Conservation (phyloP, 2,113 vertebrate species). For the Ageneiosus marmoratus region DNA sequence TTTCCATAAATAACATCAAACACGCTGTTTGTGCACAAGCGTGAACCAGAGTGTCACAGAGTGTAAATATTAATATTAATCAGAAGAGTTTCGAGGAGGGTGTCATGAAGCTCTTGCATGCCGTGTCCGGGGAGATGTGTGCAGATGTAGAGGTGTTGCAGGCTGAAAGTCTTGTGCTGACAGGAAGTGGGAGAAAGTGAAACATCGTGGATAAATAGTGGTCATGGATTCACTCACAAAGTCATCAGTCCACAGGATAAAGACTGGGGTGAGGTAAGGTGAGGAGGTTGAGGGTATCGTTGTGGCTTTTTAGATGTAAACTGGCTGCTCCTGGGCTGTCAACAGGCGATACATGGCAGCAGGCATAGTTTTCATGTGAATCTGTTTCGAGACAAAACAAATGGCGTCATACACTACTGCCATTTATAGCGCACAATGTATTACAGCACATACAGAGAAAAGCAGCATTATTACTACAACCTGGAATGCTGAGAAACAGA, state of each 20-base stretch:
- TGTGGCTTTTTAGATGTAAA: constrained; percentile 84
- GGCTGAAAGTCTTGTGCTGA: constrained; percentile 35
- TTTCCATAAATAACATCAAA: constrained; percentile 15
- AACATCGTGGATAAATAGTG: constrained; percentile 31
- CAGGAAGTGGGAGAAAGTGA: constrained; percentile 44
- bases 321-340: constrained; percentile 93
- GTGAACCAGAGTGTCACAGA: neutral
- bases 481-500: neutral
- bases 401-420: neutral
- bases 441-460: neutral
- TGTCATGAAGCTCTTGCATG: neutral
- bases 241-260: constrained; percentile 33
- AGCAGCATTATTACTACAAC: neutral
- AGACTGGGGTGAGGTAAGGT: constrained; percentile 26
- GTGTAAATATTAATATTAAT: neutral
- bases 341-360: constrained; percentile 95
- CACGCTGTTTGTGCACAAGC: neutral
- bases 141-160: constrained; percentile 34
- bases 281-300: constrained; percentile 15
- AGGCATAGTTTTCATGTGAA: constrained; percentile 98
- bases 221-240: constrained; percentile 30
- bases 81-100: neutral
- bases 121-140: constrained; percentile 9
- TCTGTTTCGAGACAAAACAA: constrained; percentile 70
- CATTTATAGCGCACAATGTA: neutral